Evolutionary conservation across 2,113 vertebrate species (phyloP).

Genomic region (Orthonyx spaldingii): DNA sequence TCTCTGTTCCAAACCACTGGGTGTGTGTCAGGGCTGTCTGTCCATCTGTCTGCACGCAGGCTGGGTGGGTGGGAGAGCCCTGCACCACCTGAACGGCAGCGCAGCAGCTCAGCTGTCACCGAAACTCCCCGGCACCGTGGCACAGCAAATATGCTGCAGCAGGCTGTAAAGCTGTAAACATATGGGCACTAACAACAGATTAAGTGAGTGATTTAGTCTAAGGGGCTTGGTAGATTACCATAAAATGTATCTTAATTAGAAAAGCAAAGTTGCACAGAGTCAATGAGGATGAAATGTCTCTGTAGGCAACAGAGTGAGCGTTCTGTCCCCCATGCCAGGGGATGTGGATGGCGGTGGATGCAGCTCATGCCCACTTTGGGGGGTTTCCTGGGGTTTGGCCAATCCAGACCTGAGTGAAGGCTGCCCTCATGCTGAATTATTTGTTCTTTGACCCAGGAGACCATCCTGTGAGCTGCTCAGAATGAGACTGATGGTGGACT

Average conservation of each 20-base stretch:
- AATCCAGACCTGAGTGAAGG: not conserved
- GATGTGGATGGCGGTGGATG: accelerated
- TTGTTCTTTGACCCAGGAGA: not conserved
- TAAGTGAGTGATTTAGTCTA: slow-evolving; percentile 57
- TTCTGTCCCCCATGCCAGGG: not conserved
- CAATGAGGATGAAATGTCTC: not conserved
- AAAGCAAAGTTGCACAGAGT: slow-evolving; percentile 28
- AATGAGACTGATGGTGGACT: not conserved
- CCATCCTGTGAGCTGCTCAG: not conserved
- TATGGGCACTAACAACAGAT: slow-evolving; percentile 65
- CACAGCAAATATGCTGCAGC: slow-evolving; percentile 43
- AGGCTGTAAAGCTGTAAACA: slow-evolving; percentile 51
- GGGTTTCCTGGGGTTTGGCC: not conserved
- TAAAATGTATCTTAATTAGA: slow-evolving; percentile 66
- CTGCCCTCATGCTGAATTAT: not conserved
- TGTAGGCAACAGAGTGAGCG: not conserved
- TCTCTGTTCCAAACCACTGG: not conserved
- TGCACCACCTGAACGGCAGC: not conserved
- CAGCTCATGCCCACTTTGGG: not conserved
- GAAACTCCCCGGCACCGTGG: not conserved
- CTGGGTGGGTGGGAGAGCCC: not conserved
- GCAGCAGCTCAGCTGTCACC: not conserved
- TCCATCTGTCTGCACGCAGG: accelerated
- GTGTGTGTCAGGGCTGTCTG: not conserved
- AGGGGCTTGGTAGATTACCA: slow-evolving; percentile 52